Percentiles rank a stretch among this genome's conserved stretches.
Conservation (phyloP, 2,797 vertebrate species). For the Amazonetta brasiliensis region DNA sequence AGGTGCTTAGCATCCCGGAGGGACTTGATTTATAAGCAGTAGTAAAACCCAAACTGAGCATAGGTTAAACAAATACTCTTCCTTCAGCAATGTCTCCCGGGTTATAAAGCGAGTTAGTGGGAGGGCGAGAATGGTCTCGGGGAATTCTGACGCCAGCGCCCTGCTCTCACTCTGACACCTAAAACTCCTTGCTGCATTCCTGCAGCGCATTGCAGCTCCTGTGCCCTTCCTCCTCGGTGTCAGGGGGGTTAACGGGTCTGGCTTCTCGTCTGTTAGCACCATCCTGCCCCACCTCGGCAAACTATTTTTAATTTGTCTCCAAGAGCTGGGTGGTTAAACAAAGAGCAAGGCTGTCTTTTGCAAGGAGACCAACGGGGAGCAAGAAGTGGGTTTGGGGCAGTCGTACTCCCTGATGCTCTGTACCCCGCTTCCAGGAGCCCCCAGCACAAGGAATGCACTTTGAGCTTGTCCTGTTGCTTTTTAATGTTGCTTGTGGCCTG, state of each 20-base stretch:
- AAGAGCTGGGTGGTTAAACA: background rate
- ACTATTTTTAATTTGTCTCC: background rate
- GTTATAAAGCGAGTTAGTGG: constrained; percentile 1
- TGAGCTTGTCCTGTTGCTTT: background rate
- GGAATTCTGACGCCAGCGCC: background rate
- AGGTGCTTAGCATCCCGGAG: background rate
- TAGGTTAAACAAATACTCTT: constrained; percentile 29
- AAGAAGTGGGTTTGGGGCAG: background rate
- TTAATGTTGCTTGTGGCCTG: background rate
- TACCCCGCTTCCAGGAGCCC: background rate
- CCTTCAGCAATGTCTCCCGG: background rate
- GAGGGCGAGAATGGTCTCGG: background rate
- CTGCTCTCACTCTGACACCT: background rate
- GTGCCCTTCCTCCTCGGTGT: background rate
- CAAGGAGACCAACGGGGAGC: background rate
- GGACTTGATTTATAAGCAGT: background rate
- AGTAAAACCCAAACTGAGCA: background rate
- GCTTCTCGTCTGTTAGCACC: background rate
- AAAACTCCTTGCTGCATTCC: background rate
- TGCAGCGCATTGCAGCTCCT: background rate
- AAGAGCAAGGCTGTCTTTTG: background rate
- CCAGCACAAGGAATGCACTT: background rate
- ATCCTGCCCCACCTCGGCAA: background rate
- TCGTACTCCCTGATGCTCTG: accelerated
- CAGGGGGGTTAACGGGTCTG: background rate